Conservation (phyloP, 2,113 vertebrate genomes). For the Accipiter virgatus region DNA sequence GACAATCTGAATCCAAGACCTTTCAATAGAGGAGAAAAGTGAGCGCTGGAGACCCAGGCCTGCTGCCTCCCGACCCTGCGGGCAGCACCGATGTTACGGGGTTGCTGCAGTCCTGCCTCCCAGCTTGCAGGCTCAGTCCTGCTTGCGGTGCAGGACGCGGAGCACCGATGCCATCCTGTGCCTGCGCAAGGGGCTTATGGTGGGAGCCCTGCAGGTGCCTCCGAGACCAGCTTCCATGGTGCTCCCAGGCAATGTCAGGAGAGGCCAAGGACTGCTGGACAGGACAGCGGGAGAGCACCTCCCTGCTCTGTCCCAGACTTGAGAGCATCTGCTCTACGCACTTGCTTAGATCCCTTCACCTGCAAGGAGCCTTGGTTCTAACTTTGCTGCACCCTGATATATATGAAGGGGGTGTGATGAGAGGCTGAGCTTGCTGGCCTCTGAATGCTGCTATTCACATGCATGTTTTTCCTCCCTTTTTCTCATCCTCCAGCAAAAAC, state of each 20-base stretch:
- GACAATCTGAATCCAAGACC: neutral
- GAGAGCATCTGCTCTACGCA: neutral
- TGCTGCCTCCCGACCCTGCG: neutral
- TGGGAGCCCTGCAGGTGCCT: neutral
- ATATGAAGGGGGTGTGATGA: neutral
- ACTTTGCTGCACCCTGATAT: neutral
- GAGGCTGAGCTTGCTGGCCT: neutral
- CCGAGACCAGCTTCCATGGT: neutral
- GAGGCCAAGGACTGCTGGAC: neutral
- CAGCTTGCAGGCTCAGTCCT: neutral
- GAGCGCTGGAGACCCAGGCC: neutral
- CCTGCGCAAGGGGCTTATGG: neutral
- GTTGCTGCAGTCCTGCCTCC: neutral
- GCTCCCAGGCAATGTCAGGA: neutral
- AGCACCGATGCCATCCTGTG: neutral
- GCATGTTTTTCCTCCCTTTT: neutral
- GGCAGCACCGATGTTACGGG: neutral
- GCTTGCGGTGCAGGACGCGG: neutral
- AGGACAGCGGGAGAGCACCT: neutral
- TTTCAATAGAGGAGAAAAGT: neutral
- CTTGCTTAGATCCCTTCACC: neutral
- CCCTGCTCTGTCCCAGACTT: neutral
- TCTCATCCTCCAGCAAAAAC: conserved; percentile 82
- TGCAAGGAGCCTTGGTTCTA: neutral
- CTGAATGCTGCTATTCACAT: neutral